These are phyloP conservation scores for Eristalinus aeneus DNA, from an alignment of 2,888 invertebrate species.

Conservation along the genomic window DNA sequence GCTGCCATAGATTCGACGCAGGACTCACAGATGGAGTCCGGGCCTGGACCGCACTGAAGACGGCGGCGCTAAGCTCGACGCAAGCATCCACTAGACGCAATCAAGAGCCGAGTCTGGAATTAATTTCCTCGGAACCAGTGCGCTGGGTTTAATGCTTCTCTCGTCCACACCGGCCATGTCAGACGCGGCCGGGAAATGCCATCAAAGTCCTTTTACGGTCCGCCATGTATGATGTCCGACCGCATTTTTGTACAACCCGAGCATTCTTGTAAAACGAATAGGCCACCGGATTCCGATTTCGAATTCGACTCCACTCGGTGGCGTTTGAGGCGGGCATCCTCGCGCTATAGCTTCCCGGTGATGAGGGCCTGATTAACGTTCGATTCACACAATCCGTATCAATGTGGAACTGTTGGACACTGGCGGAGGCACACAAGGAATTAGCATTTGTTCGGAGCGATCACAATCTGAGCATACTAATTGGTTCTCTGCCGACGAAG, in stretches of 20 bases:
- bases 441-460: conserved; percentile 80
- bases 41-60: not conserved
- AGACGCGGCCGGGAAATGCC: conserved; percentile 56
- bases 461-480: conserved; percentile 80
- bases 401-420: conserved; percentile 61
- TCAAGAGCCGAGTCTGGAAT: conserved; percentile 40
- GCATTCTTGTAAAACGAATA: conserved; percentile 71
- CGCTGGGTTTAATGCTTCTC: conserved; percentile 3
- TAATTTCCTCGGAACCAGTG: conserved; percentile 53
- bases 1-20: conserved; percentile 51
- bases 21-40: conserved; percentile 27
- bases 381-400: conserved; percentile 71
- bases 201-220: conserved; percentile 65
- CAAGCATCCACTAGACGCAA: conserved; percentile 10
- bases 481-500: conserved; percentile 72
- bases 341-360: conserved; percentile 14
- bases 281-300: conserved; percentile 63
- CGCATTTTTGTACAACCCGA: conserved; percentile 64
- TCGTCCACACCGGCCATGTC: conserved; percentile 1
- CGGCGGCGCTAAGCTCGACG: conserved; percentile 56
- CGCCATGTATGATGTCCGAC: conserved; percentile 58
- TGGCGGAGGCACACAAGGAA: conserved; percentile 71
- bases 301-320: conserved; percentile 40
- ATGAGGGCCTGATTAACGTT: conserved; percentile 70
- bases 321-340: conserved; percentile 55